Base-by-base conservation (phyloP, 2,888 invertebrate species). In the Agrotis segetum region DNA sequence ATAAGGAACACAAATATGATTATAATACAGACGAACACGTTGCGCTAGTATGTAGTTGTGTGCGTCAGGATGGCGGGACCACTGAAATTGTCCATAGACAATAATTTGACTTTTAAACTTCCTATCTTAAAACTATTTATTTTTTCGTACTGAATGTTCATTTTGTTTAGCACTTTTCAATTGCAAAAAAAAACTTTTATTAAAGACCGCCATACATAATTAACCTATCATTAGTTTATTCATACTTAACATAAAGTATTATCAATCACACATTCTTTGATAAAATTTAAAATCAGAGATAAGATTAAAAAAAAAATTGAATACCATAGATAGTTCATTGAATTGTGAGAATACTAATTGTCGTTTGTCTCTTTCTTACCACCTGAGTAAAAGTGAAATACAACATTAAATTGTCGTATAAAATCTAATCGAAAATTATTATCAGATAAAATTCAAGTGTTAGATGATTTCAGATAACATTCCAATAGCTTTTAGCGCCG, bases 401-500 rank as follows among this genome's bases (percentile, higher is more conserved):
- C 13, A 44, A 9, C 46, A 55, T 1, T 46, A 16, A 21, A 63
- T 69, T 40, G 40, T 24, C 19, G n/a, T 24, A 14, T 7, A 29
- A 52, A 34, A 47, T 3, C 52, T 49, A 16, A 44, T 24, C 13
- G 9, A 19, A 40, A 63, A 60, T 16, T 29, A 61, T 13, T 47
- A 61, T 77, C 65, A 17, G 77, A 62, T 66, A 71, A 49, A 21
- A 61, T 29, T 70, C 49, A 50, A 76, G 53, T 66, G 58, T n/a
- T 58, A 40, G n/a, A 58, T 47, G 21, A 59, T 50, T 46, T 34
- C 24, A 24, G 65, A 76, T 66, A 19, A 65, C 50, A 68, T 49
- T 59, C 11, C 16, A 62, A 52, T 67, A 29, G 47, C 40, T 47
- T 53, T 67, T 29, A 58, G 21, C 46, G 59, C 34, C 50, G 56